Evolutionary conservation across 2,113 vertebrate genomes (phyloP).

Genomic region (Isurus oxyrinchus): DNA sequence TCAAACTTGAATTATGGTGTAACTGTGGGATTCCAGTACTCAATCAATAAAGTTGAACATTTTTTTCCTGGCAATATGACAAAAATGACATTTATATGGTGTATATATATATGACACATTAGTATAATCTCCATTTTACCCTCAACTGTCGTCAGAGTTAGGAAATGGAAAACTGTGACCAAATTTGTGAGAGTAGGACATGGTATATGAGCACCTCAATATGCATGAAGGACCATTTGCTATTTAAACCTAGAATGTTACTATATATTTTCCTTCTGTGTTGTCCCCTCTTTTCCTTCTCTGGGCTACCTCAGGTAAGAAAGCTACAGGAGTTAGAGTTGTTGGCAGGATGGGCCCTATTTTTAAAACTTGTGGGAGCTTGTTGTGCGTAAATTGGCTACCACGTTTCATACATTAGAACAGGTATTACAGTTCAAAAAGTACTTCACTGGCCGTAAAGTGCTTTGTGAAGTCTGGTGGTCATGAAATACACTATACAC

Average conservation of each 20-base stretch:
- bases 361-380: background rate
- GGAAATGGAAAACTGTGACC: background rate
- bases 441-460: background rate
- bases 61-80: background rate
- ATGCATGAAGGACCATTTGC: background rate
- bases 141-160: background rate
- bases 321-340: background rate
- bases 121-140: background rate
- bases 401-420: background rate
- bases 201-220: background rate
- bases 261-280: background rate
- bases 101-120: background rate
- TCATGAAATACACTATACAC: background rate
- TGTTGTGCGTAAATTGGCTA: background rate
- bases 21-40: background rate
- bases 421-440: background rate
- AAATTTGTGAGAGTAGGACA: background rate
- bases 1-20: background rate
- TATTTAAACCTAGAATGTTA: background rate
- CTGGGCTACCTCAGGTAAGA: background rate
- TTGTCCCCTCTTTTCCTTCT: background rate
- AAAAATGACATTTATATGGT: background rate
- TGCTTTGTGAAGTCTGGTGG: background rate
- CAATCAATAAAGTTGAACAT: background rate
- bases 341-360: background rate